Conservation (phyloP, 1,140 invertebrate species). For the Samia ricini region DNA sequence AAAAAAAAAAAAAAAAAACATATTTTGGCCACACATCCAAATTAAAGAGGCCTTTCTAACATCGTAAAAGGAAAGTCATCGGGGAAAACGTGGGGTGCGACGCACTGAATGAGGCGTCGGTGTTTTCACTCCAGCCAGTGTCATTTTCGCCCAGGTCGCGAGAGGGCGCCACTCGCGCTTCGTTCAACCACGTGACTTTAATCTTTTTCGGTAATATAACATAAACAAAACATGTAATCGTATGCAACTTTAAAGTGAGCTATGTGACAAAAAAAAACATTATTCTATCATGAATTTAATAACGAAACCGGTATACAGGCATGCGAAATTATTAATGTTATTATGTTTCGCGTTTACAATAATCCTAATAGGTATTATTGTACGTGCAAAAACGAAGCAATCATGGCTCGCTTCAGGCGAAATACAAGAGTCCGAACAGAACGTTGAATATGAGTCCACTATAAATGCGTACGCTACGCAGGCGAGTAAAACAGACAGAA, state of each 20-base stretch:
- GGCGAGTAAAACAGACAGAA: conserved; percentile 57
- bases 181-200: conserved; percentile 51
- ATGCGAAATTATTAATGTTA: conserved; percentile 60
- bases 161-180: conserved; percentile 60
- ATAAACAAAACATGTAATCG: conserved; percentile 37
- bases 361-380: conserved; percentile 46
- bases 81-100: conserved; percentile 70
- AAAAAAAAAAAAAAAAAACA: too few species aligned
- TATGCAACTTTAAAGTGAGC: conserved; percentile 32
- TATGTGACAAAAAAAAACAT: conserved; percentile 30
- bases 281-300: conserved; percentile 63
- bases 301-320: conserved; percentile 55
- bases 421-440: conserved; percentile 30
- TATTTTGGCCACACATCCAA: conserved; percentile 37
- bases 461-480: conserved; percentile 58
- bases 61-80: conserved; percentile 66
- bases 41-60: conserved; percentile 39
- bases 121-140: conserved; percentile 66
- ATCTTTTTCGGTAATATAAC: conserved; percentile 10
- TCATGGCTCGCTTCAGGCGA: conserved; percentile 33
- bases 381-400: conserved; percentile 47
- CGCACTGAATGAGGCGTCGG: conserved; percentile 42
- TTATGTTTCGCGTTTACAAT: conserved; percentile 48
- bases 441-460: conserved; percentile 50
- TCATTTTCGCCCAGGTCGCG: conserved; percentile 61